Evolutionary conservation across 2,888 invertebrate genomes (phyloP).

Genomic region (Thalpophila matura): DNA sequence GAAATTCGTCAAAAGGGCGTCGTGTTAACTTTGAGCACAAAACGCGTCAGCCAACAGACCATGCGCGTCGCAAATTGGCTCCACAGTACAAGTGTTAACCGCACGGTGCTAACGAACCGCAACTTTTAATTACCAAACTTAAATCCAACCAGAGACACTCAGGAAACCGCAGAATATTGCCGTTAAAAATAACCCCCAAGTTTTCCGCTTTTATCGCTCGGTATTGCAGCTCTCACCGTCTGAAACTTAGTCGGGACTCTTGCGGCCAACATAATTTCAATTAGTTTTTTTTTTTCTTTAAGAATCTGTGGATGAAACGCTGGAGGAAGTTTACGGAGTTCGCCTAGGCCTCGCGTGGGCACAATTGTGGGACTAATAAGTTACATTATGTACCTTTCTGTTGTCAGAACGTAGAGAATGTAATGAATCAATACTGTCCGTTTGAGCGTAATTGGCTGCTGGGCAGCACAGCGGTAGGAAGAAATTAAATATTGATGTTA

Average conservation of each 20-base stretch:
- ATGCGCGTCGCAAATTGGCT: constrained; percentile 69
- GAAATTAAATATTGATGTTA: not conserved
- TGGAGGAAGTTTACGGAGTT: constrained; percentile 49
- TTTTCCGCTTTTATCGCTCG: constrained; percentile 70
- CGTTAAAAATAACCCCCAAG: constrained; percentile 69
- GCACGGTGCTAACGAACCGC: constrained; percentile 70
- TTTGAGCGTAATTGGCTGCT: constrained; percentile 10
- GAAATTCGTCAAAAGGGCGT: constrained; percentile 35
- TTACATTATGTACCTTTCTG: constrained; percentile 8
- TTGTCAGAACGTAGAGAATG: constrained; percentile 6
- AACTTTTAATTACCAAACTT: constrained; percentile 88
- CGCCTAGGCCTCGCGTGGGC: constrained; percentile 12
- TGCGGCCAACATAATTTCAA: constrained; percentile 75
- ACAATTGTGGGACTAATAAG: constrained; percentile 16
- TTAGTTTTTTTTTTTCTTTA: constrained; percentile 65
- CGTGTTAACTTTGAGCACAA: constrained; percentile 47
- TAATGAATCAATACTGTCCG: constrained; percentile 23
- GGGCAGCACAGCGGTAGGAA: not conserved
- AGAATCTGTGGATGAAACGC: constrained; percentile 48
- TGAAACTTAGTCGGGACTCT: constrained; percentile 66
- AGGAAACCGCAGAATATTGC: constrained; percentile 76
- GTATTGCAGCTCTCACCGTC: constrained; percentile 68
- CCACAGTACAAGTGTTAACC: constrained; percentile 67
- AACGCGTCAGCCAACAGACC: constrained; percentile 52
- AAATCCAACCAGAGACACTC: constrained; percentile 73